Percentiles rank a stretch among this genome's conserved stretches.
phyloP scores from a whole-genome alignment of 2,888 invertebrate genomes.

The Cosmia pyralina region DNA sequence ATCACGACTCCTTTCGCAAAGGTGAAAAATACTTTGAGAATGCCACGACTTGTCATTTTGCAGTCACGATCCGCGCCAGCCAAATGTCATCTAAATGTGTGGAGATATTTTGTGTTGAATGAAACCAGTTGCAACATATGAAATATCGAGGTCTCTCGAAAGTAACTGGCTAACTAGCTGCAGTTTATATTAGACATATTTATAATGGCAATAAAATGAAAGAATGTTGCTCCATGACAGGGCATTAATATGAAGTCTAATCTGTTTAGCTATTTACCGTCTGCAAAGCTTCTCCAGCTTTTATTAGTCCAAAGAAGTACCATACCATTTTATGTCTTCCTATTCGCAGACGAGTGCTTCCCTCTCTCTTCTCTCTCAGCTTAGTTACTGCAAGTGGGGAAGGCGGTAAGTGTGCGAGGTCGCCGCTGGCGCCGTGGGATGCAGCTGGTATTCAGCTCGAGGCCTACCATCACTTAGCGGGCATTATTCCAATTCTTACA shows the following conservation, averaged over 20 bases:
- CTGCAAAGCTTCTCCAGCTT: conserved; percentile 56
- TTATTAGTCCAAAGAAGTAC: conserved; percentile 55
- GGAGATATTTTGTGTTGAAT: conserved; percentile 65
- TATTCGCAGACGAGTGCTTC: conserved; percentile 53
- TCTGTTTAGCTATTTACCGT: conserved; percentile 45
- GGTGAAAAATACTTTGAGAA: conserved; percentile 89
- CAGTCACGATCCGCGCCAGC: conserved; percentile 82
- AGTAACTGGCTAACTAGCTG: conserved; percentile 40
- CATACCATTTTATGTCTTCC: conserved; percentile 62
- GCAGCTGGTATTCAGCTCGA: conserved; percentile 70
- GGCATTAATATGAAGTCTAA: conserved; percentile 48
- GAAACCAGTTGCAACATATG: conserved; percentile 61
- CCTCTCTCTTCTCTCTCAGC: conserved; percentile 11
- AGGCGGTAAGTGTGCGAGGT: conserved; percentile 74
- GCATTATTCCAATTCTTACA: conserved; percentile 64
- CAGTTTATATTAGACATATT: conserved; percentile 44
- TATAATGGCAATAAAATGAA: conserved; percentile 60
- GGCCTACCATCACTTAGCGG: conserved; percentile 53
- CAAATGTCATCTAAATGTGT: conserved; percentile 84
- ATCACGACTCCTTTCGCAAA: conserved; percentile 89
- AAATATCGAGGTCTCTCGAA: conserved; percentile 65
- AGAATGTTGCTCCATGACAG: conserved; percentile 59
- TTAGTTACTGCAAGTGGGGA: conserved; percentile 56
- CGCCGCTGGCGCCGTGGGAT: conserved; percentile 62
- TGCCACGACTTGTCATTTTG: conserved; percentile 89